Base-by-base conservation (phyloP, 2,113 vertebrate species). In the Excalfactoria chinensis region DNA sequence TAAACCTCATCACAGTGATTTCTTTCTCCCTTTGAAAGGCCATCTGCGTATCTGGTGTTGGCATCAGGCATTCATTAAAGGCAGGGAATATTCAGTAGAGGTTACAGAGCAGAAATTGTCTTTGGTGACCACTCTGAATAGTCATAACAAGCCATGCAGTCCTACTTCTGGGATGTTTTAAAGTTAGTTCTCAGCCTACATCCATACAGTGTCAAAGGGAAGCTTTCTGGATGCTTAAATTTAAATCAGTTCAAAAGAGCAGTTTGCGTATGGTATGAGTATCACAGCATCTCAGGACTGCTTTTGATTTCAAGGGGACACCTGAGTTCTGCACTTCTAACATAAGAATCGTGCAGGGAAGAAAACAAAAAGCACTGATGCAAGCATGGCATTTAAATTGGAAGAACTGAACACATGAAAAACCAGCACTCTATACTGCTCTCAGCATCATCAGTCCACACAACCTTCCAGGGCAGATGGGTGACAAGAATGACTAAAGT, bases 1-100 rank as follows among this genome's bases (percentile, higher is more conserved):
- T 92, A 90, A 75, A 72, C 63, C 23, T 93, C 90, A 62, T 43
- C 86, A 81, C 62, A 95, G 32, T 28, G 37, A 84, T 63, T 70
- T 91, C 41, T 46, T 89, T 53, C 51, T 68, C 56, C 58, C 48
- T 0, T 0, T 43, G 91, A 92, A 66, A 64, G 1, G 6, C 20
- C 19, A 35, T 37, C 22, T 84, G 49, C 37, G 18, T 41, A 80
- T 71, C 44, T 69, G 58, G 83, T 26, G 30, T 70, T 93, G 79
- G 49, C 64, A 93, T 77, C 51, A 84, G 84, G 55, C 66, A 43
- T 63, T 88, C 73, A 86, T 89, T 86, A 84, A 3, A 2, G 40
- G 26, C 53, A 79, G 37, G 21, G 67, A 92, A 75, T 48, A 77
- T 77, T 88, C 21, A 72, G 69, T 55, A 86, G 70, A 93, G 73